Conservation (phyloP, 2,888 invertebrate species). For the Coleophora deauratella region DNA sequence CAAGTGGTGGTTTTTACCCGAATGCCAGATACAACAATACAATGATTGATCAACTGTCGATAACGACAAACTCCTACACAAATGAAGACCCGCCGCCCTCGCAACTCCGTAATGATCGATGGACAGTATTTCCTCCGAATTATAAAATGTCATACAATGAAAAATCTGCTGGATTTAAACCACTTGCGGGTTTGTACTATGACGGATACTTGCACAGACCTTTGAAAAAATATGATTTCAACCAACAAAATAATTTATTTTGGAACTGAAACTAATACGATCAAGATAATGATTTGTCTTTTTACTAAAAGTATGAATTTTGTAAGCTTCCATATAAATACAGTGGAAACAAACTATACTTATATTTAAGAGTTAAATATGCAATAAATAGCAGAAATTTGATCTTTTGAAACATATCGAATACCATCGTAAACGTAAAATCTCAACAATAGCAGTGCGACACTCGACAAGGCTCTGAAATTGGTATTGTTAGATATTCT, state of each 20-base stretch:
- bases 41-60: slow-evolving; percentile 45
- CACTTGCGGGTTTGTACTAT: slow-evolving; percentile 61
- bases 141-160: slow-evolving; percentile 17
- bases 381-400: too few species aligned
- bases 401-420: slow-evolving; percentile 18
- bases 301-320: too few species aligned
- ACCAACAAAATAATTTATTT: slow-evolving; percentile 29
- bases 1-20: slow-evolving; percentile 30
- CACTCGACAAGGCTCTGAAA: slow-evolving; percentile 49
- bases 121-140: slow-evolving; percentile 38
- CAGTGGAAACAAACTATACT: too few species aligned
- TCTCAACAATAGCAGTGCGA: slow-evolving; percentile 45
- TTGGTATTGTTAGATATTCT: slow-evolving; percentile 52
- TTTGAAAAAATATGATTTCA: slow-evolving; percentile 38
- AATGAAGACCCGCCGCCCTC: slow-evolving; percentile 36
- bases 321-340: too few species aligned
- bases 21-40: slow-evolving; percentile 36
- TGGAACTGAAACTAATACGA: too few species aligned
- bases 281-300: too few species aligned
- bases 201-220: slow-evolving; percentile 56
- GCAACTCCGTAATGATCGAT: slow-evolving; percentile 41
- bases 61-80: slow-evolving; percentile 48
- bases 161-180: slow-evolving; percentile 42
- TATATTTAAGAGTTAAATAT: too few species aligned
- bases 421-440: slow-evolving; percentile 38